Base-by-base conservation (phyloP, 2,113 vertebrate species). In the Puffinus mauretanicus region DNA sequence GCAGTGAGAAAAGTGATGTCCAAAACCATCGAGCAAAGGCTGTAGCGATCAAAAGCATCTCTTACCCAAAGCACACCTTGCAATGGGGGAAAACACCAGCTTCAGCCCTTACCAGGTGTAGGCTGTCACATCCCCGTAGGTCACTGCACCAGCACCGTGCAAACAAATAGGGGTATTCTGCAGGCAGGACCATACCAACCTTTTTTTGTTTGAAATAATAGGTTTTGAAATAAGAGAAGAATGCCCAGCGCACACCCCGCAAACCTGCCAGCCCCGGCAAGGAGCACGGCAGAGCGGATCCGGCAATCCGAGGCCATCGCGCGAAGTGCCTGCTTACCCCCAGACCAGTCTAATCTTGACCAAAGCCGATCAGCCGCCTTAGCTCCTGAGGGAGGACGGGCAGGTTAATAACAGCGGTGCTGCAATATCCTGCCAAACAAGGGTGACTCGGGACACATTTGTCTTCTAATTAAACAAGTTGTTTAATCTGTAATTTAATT, bases 351-450 rank as follows among this genome's bases (percentile, higher is more conserved):
- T 90, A 30, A 93, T 64, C 75, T 21, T 26, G 73, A 26, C 44
- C 79, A 65, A 86, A 95, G 91, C 52, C 0, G 6, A 80, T 60
- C 52, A 88, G 80, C 32, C 0, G 2, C 70, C 61, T 73, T 29
- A 71, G 27, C 36, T 66, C 51, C 81, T 0, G 0, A 24, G 29
- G 51, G 47, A 55, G 17, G 9, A 27, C 0, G 0, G 57, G 58
- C 49, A 89, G 84, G 84, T 75, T 57, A 71, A 4, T 4, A 55
- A 52, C 44, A 71, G 47, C 1, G 19, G 36, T 5, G 77, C 80
- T 69, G 44, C 70, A 44, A 16, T 8, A 77, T 36, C 54, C 84
- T 80, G 90, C 84, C 89, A 57, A 77, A 57, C 0, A 2, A 87
- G 44, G 81, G 52, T 64, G 88, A 85, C 12, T 38, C 32, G 8